A percentile compares a stretch with the other conserved stretches of the same genome.
phyloP scores from a whole-genome alignment of 2,888 invertebrate genomes.

The Phrixothrix hirtus region DNA sequence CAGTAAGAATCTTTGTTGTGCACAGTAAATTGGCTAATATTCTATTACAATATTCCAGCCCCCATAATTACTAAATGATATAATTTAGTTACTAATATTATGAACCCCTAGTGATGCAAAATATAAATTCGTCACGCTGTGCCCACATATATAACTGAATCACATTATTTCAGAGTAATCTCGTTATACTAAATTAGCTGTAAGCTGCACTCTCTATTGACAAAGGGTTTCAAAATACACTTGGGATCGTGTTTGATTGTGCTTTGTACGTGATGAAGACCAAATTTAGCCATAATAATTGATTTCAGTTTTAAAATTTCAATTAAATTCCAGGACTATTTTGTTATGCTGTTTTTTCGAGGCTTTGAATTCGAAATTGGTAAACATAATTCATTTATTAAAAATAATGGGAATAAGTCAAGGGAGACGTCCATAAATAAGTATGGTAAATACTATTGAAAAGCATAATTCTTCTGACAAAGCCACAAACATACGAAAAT shows the following conservation, averaged over 20 bases:
- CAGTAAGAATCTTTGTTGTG: too few relatives aligned
- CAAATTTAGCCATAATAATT: too few relatives aligned
- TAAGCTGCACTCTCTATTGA: conserved; percentile 25
- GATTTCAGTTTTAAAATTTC: too few relatives aligned
- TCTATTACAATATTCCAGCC: too few relatives aligned
- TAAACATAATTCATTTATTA: too few relatives aligned
- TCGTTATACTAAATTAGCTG: conserved; percentile 40
- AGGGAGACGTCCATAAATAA: too few relatives aligned
- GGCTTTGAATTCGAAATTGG: too few relatives aligned
- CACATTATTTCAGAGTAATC: conserved; percentile 42
- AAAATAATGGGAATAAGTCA: too few relatives aligned
- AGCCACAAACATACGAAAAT: conserved; percentile 25
- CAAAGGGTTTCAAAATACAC: conserved; percentile 27
- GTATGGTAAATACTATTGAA: too few relatives aligned
- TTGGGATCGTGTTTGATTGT: conserved; percentile 8
- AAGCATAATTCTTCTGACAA: conserved; percentile 14
- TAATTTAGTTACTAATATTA: conserved; percentile 45
- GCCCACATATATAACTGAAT: conserved; percentile 51
- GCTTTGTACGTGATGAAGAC: neutral
- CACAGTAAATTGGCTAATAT: too few relatives aligned
- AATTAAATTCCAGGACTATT: too few relatives aligned
- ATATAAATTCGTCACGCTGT: conserved; percentile 51
- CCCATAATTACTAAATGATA: conserved; percentile 47
- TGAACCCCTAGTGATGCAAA: conserved; percentile 44
- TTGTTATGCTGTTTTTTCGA: too few relatives aligned